phyloP scores from a whole-genome alignment of 2,797 vertebrate species.

The Mus minutoides region DNA sequence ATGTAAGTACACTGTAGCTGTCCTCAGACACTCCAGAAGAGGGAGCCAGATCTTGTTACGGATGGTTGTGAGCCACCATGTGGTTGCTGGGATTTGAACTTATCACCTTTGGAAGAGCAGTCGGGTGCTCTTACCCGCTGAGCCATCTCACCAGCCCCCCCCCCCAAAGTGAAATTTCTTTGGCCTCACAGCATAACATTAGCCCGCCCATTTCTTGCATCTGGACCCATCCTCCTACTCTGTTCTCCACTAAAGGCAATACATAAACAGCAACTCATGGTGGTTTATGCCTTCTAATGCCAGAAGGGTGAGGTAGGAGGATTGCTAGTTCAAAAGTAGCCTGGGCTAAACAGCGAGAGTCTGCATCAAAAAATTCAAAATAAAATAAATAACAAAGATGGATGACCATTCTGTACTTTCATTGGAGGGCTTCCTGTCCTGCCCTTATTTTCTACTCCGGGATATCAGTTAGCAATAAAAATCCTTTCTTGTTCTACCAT shows the following conservation, averaged over 20 bases:
- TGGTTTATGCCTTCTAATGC: background rate
- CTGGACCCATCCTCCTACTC: background rate
- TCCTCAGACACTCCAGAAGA: too few relatives aligned
- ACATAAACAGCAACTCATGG: background rate
- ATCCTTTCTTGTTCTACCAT: background rate
- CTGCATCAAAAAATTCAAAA: background rate
- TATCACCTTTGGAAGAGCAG: too few relatives aligned
- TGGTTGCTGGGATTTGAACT: too few relatives aligned
- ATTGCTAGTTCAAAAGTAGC: background rate
- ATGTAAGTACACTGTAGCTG: too few relatives aligned
- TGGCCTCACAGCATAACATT: background rate
- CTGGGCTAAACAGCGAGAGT: background rate
- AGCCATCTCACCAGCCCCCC: too few relatives aligned
- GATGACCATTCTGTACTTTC: background rate
- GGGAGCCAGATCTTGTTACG: too few relatives aligned
- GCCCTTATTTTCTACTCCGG: background rate
- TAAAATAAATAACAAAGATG: background rate
- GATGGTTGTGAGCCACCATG: too few relatives aligned
- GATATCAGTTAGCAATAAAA: background rate
- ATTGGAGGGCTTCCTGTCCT: background rate
- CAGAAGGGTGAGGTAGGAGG: background rate
- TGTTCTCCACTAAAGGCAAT: background rate
- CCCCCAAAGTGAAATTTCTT: constrained; percentile 22
- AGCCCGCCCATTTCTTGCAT: background rate
- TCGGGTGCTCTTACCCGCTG: too few relatives aligned